Base-by-base conservation (phyloP, 1,140 invertebrate genomes). In the Microplitis demolitor region DNA sequence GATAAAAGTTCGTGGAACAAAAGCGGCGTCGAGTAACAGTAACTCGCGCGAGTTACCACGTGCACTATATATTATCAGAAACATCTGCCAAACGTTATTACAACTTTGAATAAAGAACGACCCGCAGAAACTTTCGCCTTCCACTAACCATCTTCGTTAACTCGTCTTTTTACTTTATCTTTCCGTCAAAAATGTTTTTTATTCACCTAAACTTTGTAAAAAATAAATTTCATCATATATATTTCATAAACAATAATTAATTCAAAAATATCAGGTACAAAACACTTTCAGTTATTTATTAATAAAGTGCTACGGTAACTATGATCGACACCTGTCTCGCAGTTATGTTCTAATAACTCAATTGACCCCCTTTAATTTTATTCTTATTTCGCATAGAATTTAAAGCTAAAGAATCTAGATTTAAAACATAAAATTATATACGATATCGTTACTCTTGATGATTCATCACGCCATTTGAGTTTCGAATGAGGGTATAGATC, bases 31-130 rank as follows among this genome's bases (percentile, higher is more conserved):
- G 78, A 75, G 78, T 79, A 75, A 66, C 74, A 66, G 71, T 60
- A 73, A 67, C 67, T 33, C 50, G 62, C 54, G 50, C 73, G 66
- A 67, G 66, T 67, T 67, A 33, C 66, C 73, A 77, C 74, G 74
- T 76, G 77, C 76, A 83, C 82, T 86, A 86, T 85, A 74, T 70
- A 74, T 74, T 74, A 87, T 87, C 85, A 84, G 81, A 67, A 85
- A 86, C 84, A 87, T 87, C 86, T 87, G 85, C 85, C 86, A 86
- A 87, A 87, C 82, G 84, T 86, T 87, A 86, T 87, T 87, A 87
- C 85, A 87, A 87, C 83, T 87, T 87, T 86, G 85, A 86, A 86
- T 86, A 86, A 86, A 86, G 84, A 86, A 67, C 50, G 66, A 76
- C 78, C 75, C 34, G 77, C 6, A 62, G 33, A 62, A 24, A 62